phyloP scores from a whole-genome alignment of 2,888 invertebrate species.

The Conops quadrifasciatus region DNA sequence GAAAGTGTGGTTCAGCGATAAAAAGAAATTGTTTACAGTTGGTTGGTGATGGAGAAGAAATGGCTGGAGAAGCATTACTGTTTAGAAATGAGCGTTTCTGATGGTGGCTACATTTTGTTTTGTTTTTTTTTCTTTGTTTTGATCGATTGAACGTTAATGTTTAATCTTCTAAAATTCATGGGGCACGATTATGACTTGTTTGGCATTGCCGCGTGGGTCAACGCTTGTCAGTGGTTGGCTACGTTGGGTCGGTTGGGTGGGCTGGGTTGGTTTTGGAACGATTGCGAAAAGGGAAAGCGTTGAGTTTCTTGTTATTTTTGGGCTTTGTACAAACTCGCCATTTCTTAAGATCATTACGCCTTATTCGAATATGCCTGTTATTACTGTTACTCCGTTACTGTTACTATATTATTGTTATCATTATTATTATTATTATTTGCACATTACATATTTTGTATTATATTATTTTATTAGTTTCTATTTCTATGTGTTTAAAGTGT shows the following conservation, averaged over 20 bases:
- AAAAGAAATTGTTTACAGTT: slow-evolving; percentile 60
- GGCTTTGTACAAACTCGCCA: slow-evolving; percentile 35
- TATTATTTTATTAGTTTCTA: slow-evolving; percentile 36
- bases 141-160: slow-evolving; percentile 12
- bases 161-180: not conserved
- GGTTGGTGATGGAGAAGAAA: slow-evolving; percentile 44
- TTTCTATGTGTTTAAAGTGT: not conserved
- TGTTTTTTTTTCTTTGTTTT: slow-evolving; percentile 4
- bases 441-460: slow-evolving; percentile 22
- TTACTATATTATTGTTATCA: slow-evolving; percentile 7
- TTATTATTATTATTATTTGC: slow-evolving; percentile 1
- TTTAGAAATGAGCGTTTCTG: too few species aligned
- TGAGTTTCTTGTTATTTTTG: slow-evolving; percentile 41
- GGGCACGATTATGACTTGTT: too few species aligned
- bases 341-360: not conserved
- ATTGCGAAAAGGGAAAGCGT: slow-evolving; percentile 10
- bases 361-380: not conserved
- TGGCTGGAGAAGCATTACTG: not conserved
- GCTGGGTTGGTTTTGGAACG: too few species aligned
- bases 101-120: slow-evolving; percentile 11
- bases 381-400: slow-evolving; percentile 11
- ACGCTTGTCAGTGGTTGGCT: too few species aligned
- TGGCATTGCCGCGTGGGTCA: too few species aligned
- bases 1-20: slow-evolving; percentile 63
- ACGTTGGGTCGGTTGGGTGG: too few species aligned